Evolutionary conservation across 2,888 invertebrate species (phyloP), one percentile per base, ranked within the genome.

Genomic region (Brachycybe producta): DNA sequence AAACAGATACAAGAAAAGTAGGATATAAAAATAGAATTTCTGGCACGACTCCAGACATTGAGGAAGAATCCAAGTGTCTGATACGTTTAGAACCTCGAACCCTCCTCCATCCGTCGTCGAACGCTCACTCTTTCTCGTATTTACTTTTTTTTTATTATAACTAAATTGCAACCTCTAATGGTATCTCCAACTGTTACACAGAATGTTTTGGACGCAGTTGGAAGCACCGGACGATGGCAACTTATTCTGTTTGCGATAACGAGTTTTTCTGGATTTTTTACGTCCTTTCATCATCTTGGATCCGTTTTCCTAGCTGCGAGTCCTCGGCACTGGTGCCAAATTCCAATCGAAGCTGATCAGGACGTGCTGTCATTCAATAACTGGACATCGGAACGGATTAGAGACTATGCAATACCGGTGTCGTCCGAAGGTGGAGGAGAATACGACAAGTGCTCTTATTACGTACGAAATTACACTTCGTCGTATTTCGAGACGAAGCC

Each of bases 231-330:
- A 24, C 35, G 26, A 36, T 46, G 46, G 46, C 46, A 46, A 30
- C 15, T 36, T 11, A 36, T 46, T 36, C 28, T 46, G 30, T 46
- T 46, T 38, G 27, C 38, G 23, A n/a, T 46, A 13, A 46, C 46
- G 5, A 46, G 46, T 24, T 26, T 46, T 24, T 35, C 46, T 23
- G 50, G 50, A 7, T 51, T 51, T 19, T 53, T 53, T 34, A 46
- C 30, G 35, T 45, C 44, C 19, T 53, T 53, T 38, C 50, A 51
- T 11, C 50, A 53, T 46, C 28, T 53, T 8, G 53, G 50, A 15
- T 53, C 50, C 23, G 34, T 53, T 28, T 53, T 53, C 36, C 32
- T 53, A 38, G 53, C 53, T 5, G 53, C 40, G 5, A 46, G 46
- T 7, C 53, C 53, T 4, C 42, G 51, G 24, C 53, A 53, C 40